These are phyloP conservation scores for Eira barbara DNA, from an alignment of 2,113 vertebrate genomes.

Conservation along the genomic window DNA sequence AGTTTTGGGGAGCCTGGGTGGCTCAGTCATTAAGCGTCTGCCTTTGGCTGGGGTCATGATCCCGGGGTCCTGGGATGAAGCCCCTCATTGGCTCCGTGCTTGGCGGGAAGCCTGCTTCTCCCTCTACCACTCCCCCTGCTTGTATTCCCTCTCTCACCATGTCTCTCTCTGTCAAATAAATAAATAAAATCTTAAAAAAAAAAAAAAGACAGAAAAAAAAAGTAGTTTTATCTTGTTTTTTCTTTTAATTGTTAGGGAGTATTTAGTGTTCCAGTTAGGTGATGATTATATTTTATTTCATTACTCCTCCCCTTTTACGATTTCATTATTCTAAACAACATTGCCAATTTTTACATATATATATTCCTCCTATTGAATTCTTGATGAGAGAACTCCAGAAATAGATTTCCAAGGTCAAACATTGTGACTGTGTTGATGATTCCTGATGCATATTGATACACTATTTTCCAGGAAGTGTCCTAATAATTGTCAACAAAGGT, in stretches of 20 bases:
- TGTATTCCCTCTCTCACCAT: no score
- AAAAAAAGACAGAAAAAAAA: background rate
- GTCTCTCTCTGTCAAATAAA: no score
- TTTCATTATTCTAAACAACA: background rate
- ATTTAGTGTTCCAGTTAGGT: background rate
- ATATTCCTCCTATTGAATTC: background rate
- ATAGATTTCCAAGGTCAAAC: background rate
- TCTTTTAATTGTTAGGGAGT: background rate
- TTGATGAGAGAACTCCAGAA: background rate
- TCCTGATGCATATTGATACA: background rate
- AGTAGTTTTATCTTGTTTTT: background rate
- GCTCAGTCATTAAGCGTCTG: no score
- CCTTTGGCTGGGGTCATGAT: no score
- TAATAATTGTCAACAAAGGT: background rate
- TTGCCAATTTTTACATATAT: background rate
- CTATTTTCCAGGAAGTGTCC: background rate
- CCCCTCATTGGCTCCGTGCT: no score
- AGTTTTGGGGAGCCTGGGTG: no score
- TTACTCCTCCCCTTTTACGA: background rate
- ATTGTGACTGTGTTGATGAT: background rate
- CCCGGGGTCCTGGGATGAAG: no score
- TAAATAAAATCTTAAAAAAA: no score
- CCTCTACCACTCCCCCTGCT: no score
- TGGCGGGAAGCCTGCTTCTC: no score
- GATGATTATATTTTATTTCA: background rate